Percentiles rank a stretch among this genome's conserved stretches.
Conservation (phyloP, 2,797 vertebrate genomes). For the Pangasius sanitwongsei region DNA sequence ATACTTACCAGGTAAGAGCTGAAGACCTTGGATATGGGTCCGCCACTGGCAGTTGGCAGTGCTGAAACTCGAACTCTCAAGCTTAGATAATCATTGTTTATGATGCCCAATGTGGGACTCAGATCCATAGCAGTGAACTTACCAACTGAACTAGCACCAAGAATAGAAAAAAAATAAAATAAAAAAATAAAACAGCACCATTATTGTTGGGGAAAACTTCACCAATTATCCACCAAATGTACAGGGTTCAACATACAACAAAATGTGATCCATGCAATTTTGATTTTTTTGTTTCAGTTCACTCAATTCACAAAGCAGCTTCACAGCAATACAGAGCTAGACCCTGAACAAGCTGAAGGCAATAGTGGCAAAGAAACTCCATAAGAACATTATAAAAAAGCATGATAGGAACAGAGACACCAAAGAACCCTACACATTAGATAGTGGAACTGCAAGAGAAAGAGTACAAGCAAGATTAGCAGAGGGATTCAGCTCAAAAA, state of each 20-base stretch:
- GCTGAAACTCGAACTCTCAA: not conserved
- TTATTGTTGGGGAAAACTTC: not conserved
- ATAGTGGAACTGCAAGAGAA: not conserved
- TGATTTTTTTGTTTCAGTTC: not conserved
- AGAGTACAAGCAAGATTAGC: not conserved
- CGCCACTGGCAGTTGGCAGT: not conserved
- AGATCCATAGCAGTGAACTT: not conserved
- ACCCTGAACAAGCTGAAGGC: not conserved
- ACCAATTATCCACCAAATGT: not conserved
- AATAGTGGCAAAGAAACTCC: not conserved
- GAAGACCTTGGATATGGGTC: not conserved
- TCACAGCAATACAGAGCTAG: not conserved
- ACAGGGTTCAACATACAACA: not conserved
- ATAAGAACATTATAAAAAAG: not conserved
- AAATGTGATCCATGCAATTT: not conserved
- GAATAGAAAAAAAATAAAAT: not conserved
- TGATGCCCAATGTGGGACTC: not conserved
- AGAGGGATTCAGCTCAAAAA: not conserved
- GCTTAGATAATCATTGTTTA: not conserved
- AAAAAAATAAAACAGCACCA: not conserved
- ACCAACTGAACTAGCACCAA: not conserved
- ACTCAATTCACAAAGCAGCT: not conserved
- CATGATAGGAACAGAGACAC: not conserved
- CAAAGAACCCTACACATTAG: not conserved
- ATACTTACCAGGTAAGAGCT: not conserved